These are phyloP conservation scores for Martes flavigula DNA, from an alignment of 2,797 vertebrate genomes.

Conservation along the genomic window DNA sequence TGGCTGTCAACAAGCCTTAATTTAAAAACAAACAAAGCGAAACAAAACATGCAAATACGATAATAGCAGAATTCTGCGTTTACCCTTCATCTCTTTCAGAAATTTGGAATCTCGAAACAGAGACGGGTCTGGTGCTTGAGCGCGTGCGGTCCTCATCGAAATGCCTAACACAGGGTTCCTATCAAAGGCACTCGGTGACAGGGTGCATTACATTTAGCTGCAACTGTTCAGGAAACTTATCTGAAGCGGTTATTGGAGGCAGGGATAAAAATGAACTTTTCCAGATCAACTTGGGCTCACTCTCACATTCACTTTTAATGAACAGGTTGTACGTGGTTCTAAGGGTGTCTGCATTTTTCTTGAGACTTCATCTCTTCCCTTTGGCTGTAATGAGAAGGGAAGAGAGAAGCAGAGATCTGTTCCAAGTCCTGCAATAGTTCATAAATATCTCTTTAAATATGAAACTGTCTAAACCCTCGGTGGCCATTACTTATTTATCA, in stretches of 20 bases:
- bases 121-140: neutral
- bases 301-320: constrained; percentile 68
- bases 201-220: neutral
- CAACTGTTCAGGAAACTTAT: neutral
- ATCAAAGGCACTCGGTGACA: neutral
- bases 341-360: constrained; percentile 52
- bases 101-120: neutral
- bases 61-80: neutral
- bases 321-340: constrained; percentile 37
- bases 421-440: constrained; percentile 54
- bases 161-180: neutral
- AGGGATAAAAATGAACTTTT: constrained; percentile 66
- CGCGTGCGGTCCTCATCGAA: neutral
- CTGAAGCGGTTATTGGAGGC: neutral
- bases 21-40: constrained; percentile 46
- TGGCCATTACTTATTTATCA: constrained; percentile 69
- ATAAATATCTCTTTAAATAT: constrained; percentile 75
- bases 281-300: constrained; percentile 55
- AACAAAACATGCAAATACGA: neutral
- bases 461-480: constrained; percentile 60
- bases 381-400: constrained; percentile 50
- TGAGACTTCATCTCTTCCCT: constrained; percentile 49
- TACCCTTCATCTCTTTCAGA: neutral
- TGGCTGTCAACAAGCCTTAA: constrained; percentile 5
- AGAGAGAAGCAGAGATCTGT: neutral